These are phyloP conservation scores for Erethizon dorsatum DNA, from an alignment of 2,797 vertebrate genomes.

Conservation along the genomic window DNA sequence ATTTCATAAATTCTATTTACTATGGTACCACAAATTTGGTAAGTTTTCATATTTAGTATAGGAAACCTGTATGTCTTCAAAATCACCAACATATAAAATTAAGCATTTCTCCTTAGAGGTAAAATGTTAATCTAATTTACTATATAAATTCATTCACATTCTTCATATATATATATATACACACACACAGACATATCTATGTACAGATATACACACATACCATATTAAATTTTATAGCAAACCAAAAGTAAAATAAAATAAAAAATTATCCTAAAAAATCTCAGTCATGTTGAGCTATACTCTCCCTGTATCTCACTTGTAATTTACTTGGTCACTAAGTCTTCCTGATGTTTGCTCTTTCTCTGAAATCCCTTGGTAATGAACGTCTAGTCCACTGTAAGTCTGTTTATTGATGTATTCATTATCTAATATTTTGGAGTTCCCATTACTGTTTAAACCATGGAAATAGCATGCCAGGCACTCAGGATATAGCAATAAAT, in stretches of 20 bases:
- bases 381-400: neutral
- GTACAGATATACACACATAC: neutral
- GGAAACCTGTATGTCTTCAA: neutral
- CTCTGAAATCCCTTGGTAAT: neutral
- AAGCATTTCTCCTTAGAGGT: conserved; percentile 14
- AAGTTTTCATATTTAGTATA: conserved; percentile 41
- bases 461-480: neutral
- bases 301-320: neutral
- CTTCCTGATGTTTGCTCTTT: conserved; percentile 1
- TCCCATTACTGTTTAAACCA: neutral
- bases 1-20: conserved; percentile 21
- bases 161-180: neutral
- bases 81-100: conserved; percentile 41
- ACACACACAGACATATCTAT: neutral
- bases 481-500: neutral
- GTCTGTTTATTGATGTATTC: neutral
- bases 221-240: neutral
- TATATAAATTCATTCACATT: conserved; percentile 9
- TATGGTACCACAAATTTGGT: neutral
- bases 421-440: neutral
- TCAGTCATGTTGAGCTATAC: neutral
- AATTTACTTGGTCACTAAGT: neutral
- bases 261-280: neutral
- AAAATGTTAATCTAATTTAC: conserved; percentile 29
- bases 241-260: conserved; percentile 27